These are phyloP conservation scores for Ptychochromis oligacanthus DNA, from an alignment of 2,113 vertebrate species.

Conservation along the genomic window DNA sequence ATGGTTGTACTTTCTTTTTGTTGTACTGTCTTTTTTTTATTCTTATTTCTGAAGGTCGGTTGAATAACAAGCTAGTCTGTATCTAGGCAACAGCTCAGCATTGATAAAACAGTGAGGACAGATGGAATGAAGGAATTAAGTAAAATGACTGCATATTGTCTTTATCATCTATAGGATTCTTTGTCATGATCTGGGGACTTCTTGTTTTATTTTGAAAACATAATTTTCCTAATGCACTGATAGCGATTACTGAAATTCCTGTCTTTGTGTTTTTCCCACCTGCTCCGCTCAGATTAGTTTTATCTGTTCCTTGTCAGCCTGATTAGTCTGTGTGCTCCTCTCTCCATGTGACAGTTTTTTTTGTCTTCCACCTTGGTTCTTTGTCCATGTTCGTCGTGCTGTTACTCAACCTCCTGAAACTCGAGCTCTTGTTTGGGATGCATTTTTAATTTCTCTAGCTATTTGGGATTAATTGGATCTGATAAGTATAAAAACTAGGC, in stretches of 20 bases:
- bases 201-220: background rate
- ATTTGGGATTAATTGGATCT: background rate
- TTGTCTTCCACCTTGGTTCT: constrained; percentile 1
- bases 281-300: background rate
- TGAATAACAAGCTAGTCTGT: constrained; percentile 54
- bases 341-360: background rate
- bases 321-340: constrained; percentile 4
- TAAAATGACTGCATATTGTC: background rate
- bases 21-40: background rate
- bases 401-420: background rate
- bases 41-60: constrained; percentile 56
- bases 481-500: background rate
- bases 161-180: background rate
- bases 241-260: background rate
- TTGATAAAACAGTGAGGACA: constrained; percentile 30
- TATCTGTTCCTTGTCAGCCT: background rate
- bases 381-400: background rate
- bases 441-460: background rate
- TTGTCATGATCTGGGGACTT: background rate
- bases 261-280: constrained; percentile 5
- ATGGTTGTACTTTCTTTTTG: background rate
- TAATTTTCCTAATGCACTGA: constrained; percentile 1
- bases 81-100: constrained; percentile 58
- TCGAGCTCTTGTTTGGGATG: background rate
- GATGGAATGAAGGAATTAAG: constrained; percentile 4